Percentiles rank a stretch among this genome's conserved stretches.
These are phyloP conservation scores for Tragelaphus eurycerus DNA, from an alignment of 2,797 vertebrate genomes.

Conservation along the genomic window DNA sequence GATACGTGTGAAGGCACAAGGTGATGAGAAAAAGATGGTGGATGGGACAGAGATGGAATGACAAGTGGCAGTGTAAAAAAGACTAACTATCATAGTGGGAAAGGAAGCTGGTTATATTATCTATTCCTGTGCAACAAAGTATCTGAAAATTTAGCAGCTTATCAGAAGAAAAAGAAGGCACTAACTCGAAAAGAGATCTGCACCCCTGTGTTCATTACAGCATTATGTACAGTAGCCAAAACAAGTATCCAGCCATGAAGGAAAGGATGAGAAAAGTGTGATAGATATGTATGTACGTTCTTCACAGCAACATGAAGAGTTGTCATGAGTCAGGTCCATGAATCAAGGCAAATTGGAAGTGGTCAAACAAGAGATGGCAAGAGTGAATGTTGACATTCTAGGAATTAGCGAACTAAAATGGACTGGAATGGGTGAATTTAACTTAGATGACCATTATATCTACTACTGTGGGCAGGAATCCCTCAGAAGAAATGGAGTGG, in stretches of 20 bases:
- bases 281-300: neutral
- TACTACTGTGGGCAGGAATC: too few relatives aligned
- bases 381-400: too few relatives aligned
- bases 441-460: too few relatives aligned
- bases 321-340: neutral
- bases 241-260: neutral
- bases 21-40: neutral
- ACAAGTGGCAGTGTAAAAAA: neutral
- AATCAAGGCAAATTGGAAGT: too few relatives aligned
- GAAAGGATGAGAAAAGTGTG: neutral
- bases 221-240: neutral
- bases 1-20: neutral
- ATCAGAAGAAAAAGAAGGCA: neutral
- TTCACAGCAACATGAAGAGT: neutral
- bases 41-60: neutral
- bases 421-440: too few relatives aligned
- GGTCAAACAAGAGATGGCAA: too few relatives aligned
- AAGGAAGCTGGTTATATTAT: neutral
- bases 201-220: neutral
- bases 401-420: too few relatives aligned
- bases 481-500: too few relatives aligned
- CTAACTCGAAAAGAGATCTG: neutral
- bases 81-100: neutral
- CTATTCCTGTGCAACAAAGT: neutral
- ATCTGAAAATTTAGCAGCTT: neutral